Evolutionary conservation across 2,113 vertebrate genomes (phyloP).

Genomic region (Vidua chalybeata): DNA sequence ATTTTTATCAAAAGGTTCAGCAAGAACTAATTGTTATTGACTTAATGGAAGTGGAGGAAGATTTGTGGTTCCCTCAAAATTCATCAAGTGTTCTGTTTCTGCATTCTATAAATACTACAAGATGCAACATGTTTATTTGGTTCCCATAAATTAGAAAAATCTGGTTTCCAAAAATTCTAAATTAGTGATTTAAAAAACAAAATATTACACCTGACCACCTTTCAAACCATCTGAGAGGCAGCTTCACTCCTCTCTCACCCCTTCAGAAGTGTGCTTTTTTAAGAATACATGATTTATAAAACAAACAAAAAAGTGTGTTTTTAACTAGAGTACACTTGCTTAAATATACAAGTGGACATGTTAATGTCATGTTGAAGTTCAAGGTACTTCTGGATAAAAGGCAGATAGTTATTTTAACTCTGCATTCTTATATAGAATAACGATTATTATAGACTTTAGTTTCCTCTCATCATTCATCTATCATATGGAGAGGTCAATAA

Average conservation of each 20-base stretch:
- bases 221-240: slow-evolving; percentile 45
- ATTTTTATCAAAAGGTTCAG: slow-evolving; percentile 72
- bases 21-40: slow-evolving; percentile 53
- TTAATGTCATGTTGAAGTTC: slow-evolving; percentile 67
- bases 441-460: slow-evolving; percentile 48
- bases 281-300: slow-evolving; percentile 56
- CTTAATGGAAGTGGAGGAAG: slow-evolving; percentile 58
- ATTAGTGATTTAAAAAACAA: slow-evolving; percentile 57
- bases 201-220: slow-evolving; percentile 60
- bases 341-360: slow-evolving; percentile 59
- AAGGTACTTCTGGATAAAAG: slow-evolving; percentile 75
- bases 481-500: slow-evolving; percentile 58
- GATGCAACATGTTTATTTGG: slow-evolving; percentile 66
- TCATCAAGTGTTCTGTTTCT: slow-evolving; percentile 66
- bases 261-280: slow-evolving; percentile 75
- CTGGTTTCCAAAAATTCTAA: slow-evolving; percentile 66
- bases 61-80: slow-evolving; percentile 65
- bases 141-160: slow-evolving; percentile 77
- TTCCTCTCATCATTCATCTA: slow-evolving; percentile 16
- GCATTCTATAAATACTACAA: slow-evolving; percentile 69
- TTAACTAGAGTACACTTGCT: slow-evolving; percentile 52
- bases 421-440: slow-evolving; percentile 61
- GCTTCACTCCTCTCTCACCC: slow-evolving; percentile 23
- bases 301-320: slow-evolving; percentile 15
- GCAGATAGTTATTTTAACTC: slow-evolving; percentile 65